phyloP scores from a whole-genome alignment of 2,888 invertebrate species.

The Cantharis rustica region DNA sequence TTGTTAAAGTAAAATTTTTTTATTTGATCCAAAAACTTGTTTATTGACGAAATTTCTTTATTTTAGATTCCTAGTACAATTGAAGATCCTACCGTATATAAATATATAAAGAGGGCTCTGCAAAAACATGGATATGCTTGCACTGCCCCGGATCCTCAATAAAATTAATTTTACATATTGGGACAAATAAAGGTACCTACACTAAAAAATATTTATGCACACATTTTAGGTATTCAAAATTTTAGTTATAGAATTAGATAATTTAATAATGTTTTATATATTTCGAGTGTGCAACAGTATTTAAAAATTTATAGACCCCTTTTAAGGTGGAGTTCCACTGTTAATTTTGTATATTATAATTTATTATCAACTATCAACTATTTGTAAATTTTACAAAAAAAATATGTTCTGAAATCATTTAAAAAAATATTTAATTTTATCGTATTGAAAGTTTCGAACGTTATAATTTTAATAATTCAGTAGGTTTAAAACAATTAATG shows the following conservation, averaged over 20 bases:
- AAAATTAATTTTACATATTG: background rate
- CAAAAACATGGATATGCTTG: conserved; percentile 77
- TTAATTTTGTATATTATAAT: background rate
- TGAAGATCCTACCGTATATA: conserved; percentile 83
- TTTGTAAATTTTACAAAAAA: background rate
- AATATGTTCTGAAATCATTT: background rate
- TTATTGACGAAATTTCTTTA: conserved; percentile 2
- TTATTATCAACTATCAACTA: background rate
- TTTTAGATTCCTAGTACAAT: conserved; percentile 79
- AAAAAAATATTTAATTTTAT: background rate
- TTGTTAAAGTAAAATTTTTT: conserved; percentile 65
- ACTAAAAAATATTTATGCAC: background rate
- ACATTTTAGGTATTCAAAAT: background rate
- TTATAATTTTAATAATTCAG: background rate
- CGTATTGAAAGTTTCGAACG: background rate
- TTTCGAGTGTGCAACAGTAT: background rate
- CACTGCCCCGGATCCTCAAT: conserved; percentile 68
- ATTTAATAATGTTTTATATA: background rate
- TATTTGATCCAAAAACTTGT: background rate
- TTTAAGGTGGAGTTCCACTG: background rate
- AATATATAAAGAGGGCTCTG: conserved; percentile 74
- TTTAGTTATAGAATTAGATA: background rate
- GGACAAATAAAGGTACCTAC: background rate
- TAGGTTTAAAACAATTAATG: background rate
- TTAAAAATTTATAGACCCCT: background rate